Evolutionary conservation across 1,140 invertebrate species (phyloP).

Genomic region (Oedothorax gibbosus): DNA sequence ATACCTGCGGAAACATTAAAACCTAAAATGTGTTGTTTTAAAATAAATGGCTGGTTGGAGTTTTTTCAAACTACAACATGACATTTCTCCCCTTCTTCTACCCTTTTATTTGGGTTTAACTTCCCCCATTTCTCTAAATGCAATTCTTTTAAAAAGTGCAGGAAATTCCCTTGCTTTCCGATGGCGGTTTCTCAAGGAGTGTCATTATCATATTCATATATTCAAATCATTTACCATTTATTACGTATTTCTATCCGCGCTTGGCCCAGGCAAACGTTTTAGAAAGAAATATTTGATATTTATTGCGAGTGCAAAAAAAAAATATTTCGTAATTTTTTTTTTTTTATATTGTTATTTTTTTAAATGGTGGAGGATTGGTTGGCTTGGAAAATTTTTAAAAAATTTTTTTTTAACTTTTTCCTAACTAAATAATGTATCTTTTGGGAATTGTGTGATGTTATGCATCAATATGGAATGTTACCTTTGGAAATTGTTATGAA

Average conservation of each 20-base stretch:
- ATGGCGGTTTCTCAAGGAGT: slow-evolving; percentile 25
- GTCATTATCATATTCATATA: slow-evolving; percentile 60
- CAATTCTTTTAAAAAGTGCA: slow-evolving; percentile 2
- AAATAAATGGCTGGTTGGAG: no score
- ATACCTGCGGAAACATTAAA: no score
- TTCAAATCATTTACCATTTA: slow-evolving; percentile 60
- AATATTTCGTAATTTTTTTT: slow-evolving; percentile 49
- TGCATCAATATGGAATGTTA: no score
- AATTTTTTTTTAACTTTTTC: no score
- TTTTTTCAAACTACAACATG: no score
- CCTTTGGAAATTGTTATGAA: no score
- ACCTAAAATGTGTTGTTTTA: no score
- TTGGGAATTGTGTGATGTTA: not conserved
- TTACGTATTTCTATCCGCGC: slow-evolving; percentile 49
- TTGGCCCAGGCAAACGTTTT: slow-evolving; percentile 38
- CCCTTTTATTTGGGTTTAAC: not conserved
- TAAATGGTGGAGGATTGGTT: no score
- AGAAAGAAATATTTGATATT: slow-evolving; percentile 57
- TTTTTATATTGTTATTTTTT: not conserved
- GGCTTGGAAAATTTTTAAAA: no score
- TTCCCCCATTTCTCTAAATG: not conserved
- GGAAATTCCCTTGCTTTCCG: slow-evolving; percentile 3
- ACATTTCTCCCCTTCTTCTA: not conserved
- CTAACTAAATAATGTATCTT: no score
- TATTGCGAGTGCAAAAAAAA: slow-evolving; percentile 36